A percentile compares a stretch with the other conserved stretches of the same genome.
phyloP scores from a whole-genome alignment of 1,140 invertebrate genomes.

The Zelostemma sp. region DNA sequence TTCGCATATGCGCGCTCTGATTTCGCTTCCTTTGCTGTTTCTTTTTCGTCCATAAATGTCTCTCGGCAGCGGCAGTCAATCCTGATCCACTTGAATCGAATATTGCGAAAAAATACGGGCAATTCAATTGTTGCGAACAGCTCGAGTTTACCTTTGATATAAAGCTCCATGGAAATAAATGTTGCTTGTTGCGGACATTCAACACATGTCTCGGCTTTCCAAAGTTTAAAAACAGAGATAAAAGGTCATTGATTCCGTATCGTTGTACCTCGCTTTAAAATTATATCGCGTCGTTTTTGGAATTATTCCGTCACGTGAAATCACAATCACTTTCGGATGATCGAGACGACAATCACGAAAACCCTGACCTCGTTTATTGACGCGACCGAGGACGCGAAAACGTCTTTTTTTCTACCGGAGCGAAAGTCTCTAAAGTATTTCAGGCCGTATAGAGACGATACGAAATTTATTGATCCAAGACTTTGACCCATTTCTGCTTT shows the following conservation, averaged over 20 bases:
- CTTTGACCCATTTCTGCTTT: no score
- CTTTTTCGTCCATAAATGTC: constrained; percentile 31
- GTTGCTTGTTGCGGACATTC: no score
- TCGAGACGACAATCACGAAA: constrained; percentile 34
- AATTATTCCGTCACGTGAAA: no score
- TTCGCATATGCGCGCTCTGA: constrained; percentile 21
- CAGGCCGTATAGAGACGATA: constrained; percentile 11
- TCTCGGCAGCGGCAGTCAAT: constrained; percentile 12
- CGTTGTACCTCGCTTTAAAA: no score
- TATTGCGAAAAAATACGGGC: neutral
- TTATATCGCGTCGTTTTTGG: no score
- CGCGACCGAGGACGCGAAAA: constrained; percentile 23
- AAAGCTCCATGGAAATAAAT: no score
- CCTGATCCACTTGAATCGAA: neutral
- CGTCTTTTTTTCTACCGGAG: constrained; percentile 6
- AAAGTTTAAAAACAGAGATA: no score
- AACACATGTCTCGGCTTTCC: no score
- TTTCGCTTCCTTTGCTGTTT: constrained; percentile 25
- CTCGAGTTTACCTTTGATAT: no score
- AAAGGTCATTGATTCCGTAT: no score
- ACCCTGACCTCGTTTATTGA: constrained; percentile 34
- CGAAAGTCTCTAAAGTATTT: constrained; percentile 37
- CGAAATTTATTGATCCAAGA: no score
- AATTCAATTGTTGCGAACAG: constrained; percentile 7
- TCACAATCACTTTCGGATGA: constrained; percentile 9